Evolutionary conservation across 2,113 vertebrate species (phyloP).

Genomic region (Tragelaphus imberbis): DNA sequence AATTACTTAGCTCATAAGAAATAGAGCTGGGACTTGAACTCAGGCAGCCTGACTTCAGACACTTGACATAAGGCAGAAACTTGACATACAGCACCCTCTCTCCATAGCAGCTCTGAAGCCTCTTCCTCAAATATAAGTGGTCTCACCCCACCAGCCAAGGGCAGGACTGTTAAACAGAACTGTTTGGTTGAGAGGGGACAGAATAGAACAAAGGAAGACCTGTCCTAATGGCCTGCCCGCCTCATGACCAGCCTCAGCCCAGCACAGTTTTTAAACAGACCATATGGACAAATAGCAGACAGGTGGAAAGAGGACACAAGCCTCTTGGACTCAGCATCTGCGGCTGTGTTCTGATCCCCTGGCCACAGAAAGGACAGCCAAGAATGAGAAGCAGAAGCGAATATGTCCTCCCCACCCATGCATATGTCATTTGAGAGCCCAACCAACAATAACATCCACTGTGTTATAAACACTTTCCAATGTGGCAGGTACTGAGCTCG

Average conservation of each 20-base stretch:
- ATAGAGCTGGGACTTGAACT: not conserved
- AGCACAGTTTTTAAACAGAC: not conserved
- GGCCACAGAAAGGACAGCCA: not conserved
- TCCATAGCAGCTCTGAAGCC: not conserved
- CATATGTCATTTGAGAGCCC: not conserved
- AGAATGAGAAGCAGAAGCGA: rapidly evolving
- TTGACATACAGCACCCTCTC: not conserved
- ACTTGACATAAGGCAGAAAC: not conserved
- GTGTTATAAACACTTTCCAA: not conserved
- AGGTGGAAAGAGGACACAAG: too few relatives aligned
- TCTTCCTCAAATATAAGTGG: not conserved
- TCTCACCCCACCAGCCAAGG: not conserved
- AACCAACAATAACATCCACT: rapidly evolving
- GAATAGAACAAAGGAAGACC: not conserved
- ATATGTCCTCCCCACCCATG: not conserved
- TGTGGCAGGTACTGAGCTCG: not conserved
- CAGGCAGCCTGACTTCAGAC: not conserved
- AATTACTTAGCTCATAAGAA: not conserved
- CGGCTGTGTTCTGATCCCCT: too few relatives aligned
- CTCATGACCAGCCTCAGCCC: not conserved
- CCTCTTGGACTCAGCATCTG: not conserved
- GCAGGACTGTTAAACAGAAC: not conserved
- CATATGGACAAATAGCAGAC: too few relatives aligned
- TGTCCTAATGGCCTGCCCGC: not conserved
- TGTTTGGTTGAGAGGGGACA: not conserved